Base-by-base conservation (phyloP, 2,888 invertebrate species). In the Desoria tigrina region DNA sequence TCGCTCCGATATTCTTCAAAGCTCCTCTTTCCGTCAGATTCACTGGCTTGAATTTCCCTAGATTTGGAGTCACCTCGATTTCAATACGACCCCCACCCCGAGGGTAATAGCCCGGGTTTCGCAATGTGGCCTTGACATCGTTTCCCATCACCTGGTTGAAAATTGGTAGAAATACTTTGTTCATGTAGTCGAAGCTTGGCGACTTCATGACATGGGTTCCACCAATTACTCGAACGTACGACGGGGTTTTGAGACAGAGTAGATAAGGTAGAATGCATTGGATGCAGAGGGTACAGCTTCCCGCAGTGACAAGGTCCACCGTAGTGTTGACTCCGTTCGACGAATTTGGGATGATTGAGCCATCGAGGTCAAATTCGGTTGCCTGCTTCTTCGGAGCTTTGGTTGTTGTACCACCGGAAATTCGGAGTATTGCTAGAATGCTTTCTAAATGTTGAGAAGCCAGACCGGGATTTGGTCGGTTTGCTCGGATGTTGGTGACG, bases 361-460 rank as follows among this genome's bases (percentile, higher is more conserved):
- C 74, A 53, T 74, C 59, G 55, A 74, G 49, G 2, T 71, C 66
- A 65, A 74, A 74, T 49, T 62, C 61, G 1, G 62, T 59, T 18
- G 69, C 74, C 28, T 64, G 49, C 45, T 65, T 61, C 26, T 72
- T 61, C 1, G 64, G 61, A 18, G 53, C 16, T 18, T 42, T n/a
- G 11, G 51, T 18, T 16, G 71, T 65, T 4, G 64, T 63, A 4
- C 69, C 74, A 49, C 69, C 68, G 6, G 71, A 66, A 4, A 74
- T 61, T 50, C 72, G 55, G 53, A 73, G 32, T 51, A 74, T 66
- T 11, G 71, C 74, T 42, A 63, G 28, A 60, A 74, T 74, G 51
- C 74, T 73, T 60, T 74, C 71, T 54, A 74, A 63, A 57, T 74
- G 74, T 57, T 74, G 74, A 1, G 72, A 73, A 1, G 74, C 73